phyloP scores from a whole-genome alignment of 2,888 invertebrate species.

The Spodoptera exigua region DNA sequence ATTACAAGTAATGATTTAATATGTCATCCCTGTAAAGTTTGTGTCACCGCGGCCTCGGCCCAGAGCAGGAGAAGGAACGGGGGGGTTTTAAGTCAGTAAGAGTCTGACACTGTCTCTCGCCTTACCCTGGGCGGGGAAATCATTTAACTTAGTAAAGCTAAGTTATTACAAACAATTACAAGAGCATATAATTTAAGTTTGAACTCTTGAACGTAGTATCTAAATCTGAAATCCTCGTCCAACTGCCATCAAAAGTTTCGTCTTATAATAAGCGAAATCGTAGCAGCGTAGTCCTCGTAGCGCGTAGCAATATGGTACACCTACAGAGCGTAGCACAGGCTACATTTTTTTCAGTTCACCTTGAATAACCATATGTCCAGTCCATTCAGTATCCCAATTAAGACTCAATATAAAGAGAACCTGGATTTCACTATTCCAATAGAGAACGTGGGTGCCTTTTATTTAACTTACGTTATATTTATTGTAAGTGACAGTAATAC shows the following conservation, averaged over 20 bases:
- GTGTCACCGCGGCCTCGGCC: too few relatives aligned
- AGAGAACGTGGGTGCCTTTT: conserved; percentile 12
- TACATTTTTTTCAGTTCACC: conserved; percentile 10
- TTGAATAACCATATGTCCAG: conserved; percentile 10
- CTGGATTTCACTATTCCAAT: conserved; percentile 22
- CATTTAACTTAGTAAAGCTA: too few relatives aligned
- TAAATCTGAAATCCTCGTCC: conserved; percentile 1
- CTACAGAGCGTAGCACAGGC: background rate
- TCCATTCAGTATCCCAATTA: conserved; percentile 16
- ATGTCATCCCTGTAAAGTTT: too few relatives aligned
- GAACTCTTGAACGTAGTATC: too few relatives aligned
- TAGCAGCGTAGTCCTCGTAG: conserved; percentile 29
- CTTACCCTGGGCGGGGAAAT: too few relatives aligned
- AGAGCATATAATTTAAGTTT: too few relatives aligned
- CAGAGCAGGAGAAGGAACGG: too few relatives aligned
- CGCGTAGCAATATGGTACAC: conserved; percentile 1
- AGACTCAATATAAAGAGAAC: conserved; percentile 7
- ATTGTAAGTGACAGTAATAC: conserved; percentile 37
- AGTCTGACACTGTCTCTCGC: too few relatives aligned
- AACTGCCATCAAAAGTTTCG: background rate
- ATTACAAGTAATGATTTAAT: too few relatives aligned
- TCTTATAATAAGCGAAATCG: background rate
- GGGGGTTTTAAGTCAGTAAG: too few relatives aligned
- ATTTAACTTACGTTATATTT: conserved; percentile 27
- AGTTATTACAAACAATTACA: too few relatives aligned